Conservation (phyloP, 2,888 invertebrate species). For the Phytoseiulus persimilis region DNA sequence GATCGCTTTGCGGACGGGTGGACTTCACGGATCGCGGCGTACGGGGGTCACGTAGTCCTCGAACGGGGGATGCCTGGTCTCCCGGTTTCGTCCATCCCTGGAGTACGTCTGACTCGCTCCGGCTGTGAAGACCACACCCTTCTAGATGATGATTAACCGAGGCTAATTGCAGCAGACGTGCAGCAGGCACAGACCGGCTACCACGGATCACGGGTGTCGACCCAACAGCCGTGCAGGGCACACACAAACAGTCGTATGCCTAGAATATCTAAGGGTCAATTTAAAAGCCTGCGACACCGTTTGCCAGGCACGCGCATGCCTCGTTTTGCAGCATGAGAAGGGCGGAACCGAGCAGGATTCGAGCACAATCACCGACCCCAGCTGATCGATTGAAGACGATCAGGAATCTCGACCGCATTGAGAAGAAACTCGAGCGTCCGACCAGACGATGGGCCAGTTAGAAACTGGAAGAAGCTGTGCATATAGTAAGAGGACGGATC, state of each 20-base stretch:
- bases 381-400: too few species aligned
- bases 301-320: background rate
- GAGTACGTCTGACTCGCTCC: background rate
- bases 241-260: background rate
- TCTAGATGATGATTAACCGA: constrained; percentile 5
- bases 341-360: background rate
- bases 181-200: background rate
- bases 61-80: background rate
- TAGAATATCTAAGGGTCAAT: background rate
- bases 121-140: constrained; percentile 5
- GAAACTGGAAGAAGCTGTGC: too few species aligned
- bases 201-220: background rate
- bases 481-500: too few species aligned
- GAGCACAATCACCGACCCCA: too few species aligned
- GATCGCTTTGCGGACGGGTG: background rate
- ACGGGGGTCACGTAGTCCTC: background rate
- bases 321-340: background rate
- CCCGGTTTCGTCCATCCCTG: background rate
- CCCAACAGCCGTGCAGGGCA: background rate
- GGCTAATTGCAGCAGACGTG: background rate
- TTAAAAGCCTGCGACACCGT: background rate
- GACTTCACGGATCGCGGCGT: background rate
- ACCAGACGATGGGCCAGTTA: too few species aligned
- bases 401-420: too few species aligned
- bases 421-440: too few species aligned